phyloP scores from a whole-genome alignment of 1,140 invertebrate species.

The Manduca sexta region DNA sequence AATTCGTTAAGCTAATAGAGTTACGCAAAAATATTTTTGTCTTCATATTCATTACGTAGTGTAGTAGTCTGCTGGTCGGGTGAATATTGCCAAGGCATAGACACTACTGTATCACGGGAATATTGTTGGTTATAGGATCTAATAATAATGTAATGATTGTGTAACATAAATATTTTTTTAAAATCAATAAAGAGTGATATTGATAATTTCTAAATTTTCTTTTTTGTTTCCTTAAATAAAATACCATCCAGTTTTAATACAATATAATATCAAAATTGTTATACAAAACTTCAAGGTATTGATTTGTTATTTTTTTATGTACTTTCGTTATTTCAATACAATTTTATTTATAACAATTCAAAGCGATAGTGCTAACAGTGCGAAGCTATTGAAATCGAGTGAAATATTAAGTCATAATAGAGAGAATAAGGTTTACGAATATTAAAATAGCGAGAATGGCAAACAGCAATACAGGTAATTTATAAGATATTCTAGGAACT shows the following conservation, averaged over 20 bases:
- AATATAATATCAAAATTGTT: slow-evolving; percentile 1
- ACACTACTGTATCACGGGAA: slow-evolving; percentile 37
- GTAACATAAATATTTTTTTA: slow-evolving; percentile 71
- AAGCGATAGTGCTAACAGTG: no score
- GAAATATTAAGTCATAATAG: no score
- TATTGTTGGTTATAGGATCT: slow-evolving; percentile 59
- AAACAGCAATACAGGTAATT: no score
- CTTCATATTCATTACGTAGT: slow-evolving; percentile 48
- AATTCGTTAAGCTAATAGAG: slow-evolving; percentile 40
- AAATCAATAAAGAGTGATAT: slow-evolving; percentile 72
- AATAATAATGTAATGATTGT: slow-evolving; percentile 51
- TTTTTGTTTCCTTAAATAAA: background rate
- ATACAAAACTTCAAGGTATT: background rate
- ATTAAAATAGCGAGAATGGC: no score
- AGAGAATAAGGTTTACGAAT: no score
- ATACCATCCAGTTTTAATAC: background rate
- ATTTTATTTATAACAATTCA: no score
- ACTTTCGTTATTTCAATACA: no score
- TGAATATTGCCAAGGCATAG: slow-evolving; percentile 20
- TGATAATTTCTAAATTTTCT: slow-evolving; percentile 23
- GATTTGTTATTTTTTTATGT: background rate
- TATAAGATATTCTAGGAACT: no score
- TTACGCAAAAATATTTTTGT: slow-evolving; percentile 45
- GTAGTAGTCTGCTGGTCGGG: slow-evolving; percentile 10
- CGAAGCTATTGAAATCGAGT: no score